A percentile compares a stretch with the other conserved stretches of the same genome.
Evolutionary conservation across 2,113 vertebrate species (phyloP).

Genomic region (Sterrhoptilus dennistouni): DNA sequence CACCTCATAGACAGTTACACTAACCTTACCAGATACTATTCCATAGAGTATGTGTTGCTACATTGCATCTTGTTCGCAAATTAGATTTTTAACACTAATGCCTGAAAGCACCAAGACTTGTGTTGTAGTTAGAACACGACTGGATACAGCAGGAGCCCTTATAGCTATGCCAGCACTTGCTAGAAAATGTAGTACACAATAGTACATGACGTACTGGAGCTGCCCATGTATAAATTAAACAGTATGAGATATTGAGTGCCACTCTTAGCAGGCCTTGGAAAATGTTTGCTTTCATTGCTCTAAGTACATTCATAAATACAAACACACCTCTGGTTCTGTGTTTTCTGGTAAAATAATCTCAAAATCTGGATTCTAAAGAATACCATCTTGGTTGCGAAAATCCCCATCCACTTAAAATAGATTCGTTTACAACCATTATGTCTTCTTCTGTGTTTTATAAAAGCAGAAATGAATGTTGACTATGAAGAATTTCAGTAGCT

Average conservation of each 20-base stretch:
- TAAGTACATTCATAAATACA: background rate
- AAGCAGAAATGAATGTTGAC: background rate
- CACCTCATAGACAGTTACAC: background rate
- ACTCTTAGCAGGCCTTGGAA: background rate
- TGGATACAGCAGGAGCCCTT: background rate
- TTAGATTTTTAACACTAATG: background rate
- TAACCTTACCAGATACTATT: background rate
- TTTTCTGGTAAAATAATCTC: background rate
- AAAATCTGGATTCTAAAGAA: background rate
- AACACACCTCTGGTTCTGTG: background rate
- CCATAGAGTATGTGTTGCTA: background rate
- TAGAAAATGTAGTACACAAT: background rate
- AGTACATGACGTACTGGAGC: background rate
- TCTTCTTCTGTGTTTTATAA: background rate
- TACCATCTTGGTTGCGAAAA: background rate
- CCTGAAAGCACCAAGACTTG: background rate
- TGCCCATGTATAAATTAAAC: background rate
- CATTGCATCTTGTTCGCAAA: background rate
- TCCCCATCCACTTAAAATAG: background rate
- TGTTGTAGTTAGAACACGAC: background rate
- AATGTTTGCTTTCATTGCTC: background rate
- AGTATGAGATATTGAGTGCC: background rate
- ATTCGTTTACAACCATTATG: background rate
- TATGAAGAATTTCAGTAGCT: background rate
- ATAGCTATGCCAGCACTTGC: background rate